Base-by-base conservation (phyloP, 2,797 vertebrate species). In the Aulostomus chinensis region DNA sequence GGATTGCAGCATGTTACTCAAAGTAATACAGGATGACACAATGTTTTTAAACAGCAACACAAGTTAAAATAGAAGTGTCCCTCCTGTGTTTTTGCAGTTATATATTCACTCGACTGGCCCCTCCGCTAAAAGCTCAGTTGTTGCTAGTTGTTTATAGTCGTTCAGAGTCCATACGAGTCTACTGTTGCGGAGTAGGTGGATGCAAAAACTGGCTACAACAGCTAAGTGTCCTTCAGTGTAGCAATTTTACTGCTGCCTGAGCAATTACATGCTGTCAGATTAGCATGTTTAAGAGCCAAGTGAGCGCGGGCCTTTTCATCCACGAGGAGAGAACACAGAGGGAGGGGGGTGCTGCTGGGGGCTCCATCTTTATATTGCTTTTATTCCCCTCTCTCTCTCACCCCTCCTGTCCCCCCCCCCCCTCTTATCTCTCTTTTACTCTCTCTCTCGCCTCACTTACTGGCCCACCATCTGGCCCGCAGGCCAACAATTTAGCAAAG, bases 181-280 rank as follows among this genome's bases (percentile, higher is more conserved):
- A 33, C 67, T 69, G 46, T 78, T 53, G 34, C 4, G 50, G 30
- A 64, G 42, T 10, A 9, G 37, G 32, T 31, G 29, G 61, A 74
- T 56, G 73, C 52, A 71, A 21, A 58, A 78, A 33, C 51, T 34
- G 38, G 50, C 48, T 40, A 12, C 7, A 8, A 20, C n/a, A 1
- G 49, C 56, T 25, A 39, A 81, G 70, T 47, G 55, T 58, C 48
- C 73, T 57, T 64, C 50, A 68, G 16, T 45, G 55, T 32, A 49
- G 45, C 39, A 34, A 12, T 56, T 58, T 67, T 46, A 65, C 72
- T 61, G 64, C 61, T 60, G 52, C 64, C 34, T 40, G 58, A 68
- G 56, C 51, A 65, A 74, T 75, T 76, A 71, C 73, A 71, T 55
- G 70, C 79, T 70, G 52, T 71, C 62, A 68, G 72, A 86, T 81